phyloP scores from a whole-genome alignment of 2,888 invertebrate species.

The Acleris sparsana region DNA sequence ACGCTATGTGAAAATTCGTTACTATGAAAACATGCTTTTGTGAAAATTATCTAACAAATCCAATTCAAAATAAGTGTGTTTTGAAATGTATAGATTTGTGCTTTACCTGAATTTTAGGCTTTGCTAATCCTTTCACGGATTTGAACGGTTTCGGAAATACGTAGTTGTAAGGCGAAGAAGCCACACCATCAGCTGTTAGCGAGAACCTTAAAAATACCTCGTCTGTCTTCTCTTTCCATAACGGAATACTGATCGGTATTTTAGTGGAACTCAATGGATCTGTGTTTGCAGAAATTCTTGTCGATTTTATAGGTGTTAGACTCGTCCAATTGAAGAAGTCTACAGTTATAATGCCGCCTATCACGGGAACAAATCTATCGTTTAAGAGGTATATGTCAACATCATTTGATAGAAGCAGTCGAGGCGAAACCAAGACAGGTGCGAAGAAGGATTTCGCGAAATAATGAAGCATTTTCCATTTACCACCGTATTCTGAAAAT shows the following conservation, averaged over 20 bases:
- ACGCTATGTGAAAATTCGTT: too few species aligned
- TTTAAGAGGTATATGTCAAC: slow-evolving; percentile 86
- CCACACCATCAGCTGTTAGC: slow-evolving; percentile 72
- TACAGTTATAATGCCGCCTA: slow-evolving; percentile 78
- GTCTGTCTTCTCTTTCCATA: slow-evolving; percentile 55
- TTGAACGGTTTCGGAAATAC: slow-evolving; percentile 86
- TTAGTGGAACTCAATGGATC: slow-evolving; percentile 57
- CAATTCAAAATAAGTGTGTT: too few species aligned
- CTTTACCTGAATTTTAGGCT: slow-evolving; percentile 83
- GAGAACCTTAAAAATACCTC: slow-evolving; percentile 74
- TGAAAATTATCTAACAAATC: too few species aligned
- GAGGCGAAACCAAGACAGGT: slow-evolving; percentile 87
- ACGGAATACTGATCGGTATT: slow-evolving; percentile 52
- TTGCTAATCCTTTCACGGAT: slow-evolving; percentile 72
- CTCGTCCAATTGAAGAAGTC: slow-evolving; percentile 84
- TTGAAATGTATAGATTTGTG: slow-evolving; percentile 7
- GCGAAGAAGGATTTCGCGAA: slow-evolving; percentile 93
- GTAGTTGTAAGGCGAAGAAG: slow-evolving; percentile 85
- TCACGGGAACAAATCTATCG: slow-evolving; percentile 79
- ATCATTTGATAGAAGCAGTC: slow-evolving; percentile 74
- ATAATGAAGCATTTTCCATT: slow-evolving; percentile 96
- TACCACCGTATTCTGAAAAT: slow-evolving; percentile 87
- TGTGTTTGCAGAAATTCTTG: slow-evolving; percentile 52
- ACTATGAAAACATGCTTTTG: too few species aligned
- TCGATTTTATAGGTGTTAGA: slow-evolving; percentile 63